phyloP scores from a whole-genome alignment of 2,888 invertebrate species.

The Caenorhabditis virilis region DNA sequence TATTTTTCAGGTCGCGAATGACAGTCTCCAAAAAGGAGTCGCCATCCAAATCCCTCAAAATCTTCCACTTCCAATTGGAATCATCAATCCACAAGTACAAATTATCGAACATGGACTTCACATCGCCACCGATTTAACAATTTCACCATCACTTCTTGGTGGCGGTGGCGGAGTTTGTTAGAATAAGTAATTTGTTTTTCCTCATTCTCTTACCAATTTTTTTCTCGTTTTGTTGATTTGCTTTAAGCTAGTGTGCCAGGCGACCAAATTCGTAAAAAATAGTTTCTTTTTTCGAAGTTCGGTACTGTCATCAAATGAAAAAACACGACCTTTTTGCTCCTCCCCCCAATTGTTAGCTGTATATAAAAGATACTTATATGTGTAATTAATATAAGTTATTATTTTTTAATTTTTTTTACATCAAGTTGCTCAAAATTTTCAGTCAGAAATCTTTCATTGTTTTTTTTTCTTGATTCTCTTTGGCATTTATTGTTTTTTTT shows the following conservation, averaged over 20 bases:
- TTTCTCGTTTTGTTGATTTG: not conserved
- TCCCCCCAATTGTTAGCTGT: not conserved
- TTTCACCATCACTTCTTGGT: conserved; percentile 55
- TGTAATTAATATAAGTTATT: too few relatives aligned
- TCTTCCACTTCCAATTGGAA: conserved; percentile 56
- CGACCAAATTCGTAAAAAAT: not conserved
- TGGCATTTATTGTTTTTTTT: too few relatives aligned
- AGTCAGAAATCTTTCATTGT: too few relatives aligned
- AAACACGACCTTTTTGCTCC: not conserved
- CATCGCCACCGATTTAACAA: conserved; percentile 61
- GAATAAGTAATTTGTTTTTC: too few relatives aligned
- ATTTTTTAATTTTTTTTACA: too few relatives aligned
- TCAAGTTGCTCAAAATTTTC: too few relatives aligned
- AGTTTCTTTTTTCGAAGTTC: not conserved
- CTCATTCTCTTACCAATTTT: not conserved
- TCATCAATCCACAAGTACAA: conserved; percentile 58
- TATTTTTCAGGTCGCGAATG: conserved; percentile 65
- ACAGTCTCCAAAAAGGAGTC: conserved; percentile 62
- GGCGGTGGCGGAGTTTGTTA: conserved; percentile 20
- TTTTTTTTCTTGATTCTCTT: too few relatives aligned
- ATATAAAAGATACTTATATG: too few relatives aligned
- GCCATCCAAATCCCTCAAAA: conserved; percentile 54
- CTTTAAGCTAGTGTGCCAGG: not conserved
- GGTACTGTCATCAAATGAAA: not conserved
- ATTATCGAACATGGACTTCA: conserved; percentile 65